Conservation (phyloP, 2,888 invertebrate genomes). For the Acanthoscelides obtectus region DNA sequence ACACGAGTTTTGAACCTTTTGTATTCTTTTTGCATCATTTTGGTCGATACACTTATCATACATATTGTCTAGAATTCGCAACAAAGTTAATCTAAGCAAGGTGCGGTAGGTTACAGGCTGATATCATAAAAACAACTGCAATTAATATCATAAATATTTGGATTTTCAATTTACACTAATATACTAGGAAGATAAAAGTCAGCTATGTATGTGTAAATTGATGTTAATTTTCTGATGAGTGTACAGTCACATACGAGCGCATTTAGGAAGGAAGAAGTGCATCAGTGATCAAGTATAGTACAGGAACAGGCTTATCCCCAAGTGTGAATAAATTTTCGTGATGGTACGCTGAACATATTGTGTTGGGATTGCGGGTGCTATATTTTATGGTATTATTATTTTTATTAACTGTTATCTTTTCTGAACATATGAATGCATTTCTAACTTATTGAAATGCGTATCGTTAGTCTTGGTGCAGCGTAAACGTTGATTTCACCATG, state of each 20-base stretch:
- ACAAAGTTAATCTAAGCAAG: too few species aligned
- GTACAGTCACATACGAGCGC: background rate
- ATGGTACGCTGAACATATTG: background rate
- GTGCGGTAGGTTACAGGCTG: too few species aligned
- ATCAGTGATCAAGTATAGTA: background rate
- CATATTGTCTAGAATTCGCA: too few species aligned
- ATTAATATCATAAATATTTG: too few species aligned
- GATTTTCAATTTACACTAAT: too few species aligned
- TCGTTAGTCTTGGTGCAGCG: too few species aligned
- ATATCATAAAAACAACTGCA: too few species aligned
- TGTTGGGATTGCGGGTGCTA: background rate
- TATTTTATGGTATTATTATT: background rate
- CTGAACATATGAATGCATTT: background rate
- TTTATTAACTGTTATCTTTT: background rate
- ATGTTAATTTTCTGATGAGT: background rate
- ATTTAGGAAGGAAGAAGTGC: background rate
- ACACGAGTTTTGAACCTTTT: too few species aligned
- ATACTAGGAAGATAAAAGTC: too few species aligned
- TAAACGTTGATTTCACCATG: too few species aligned
- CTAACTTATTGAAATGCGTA: background rate
- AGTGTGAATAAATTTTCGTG: background rate
- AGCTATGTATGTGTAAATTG: background rate
- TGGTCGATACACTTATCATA: too few species aligned
- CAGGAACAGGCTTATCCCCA: background rate
- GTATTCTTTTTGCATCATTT: too few species aligned